Evolutionary conservation across 2,113 vertebrate species (phyloP).

Genomic region (Nycticorax nycticorax): DNA sequence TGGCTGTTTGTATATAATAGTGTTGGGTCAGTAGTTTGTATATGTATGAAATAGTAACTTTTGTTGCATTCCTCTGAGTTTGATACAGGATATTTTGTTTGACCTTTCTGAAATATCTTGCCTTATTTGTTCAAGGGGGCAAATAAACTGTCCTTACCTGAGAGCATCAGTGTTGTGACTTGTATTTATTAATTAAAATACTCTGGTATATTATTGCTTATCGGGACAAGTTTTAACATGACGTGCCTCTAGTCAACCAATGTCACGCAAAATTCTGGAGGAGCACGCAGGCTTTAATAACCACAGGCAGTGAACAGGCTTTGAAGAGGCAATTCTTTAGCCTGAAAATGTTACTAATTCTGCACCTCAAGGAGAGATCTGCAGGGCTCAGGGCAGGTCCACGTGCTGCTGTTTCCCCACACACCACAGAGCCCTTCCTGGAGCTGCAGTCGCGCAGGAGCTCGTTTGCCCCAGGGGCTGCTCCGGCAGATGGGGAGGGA

Average conservation of each 20-base stretch:
- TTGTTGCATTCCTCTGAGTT: conserved; percentile 48
- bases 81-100: conserved; percentile 61
- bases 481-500: background rate
- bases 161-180: background rate
- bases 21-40: conserved; percentile 70
- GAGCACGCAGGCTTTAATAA: background rate
- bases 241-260: background rate
- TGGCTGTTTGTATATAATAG: conserved; percentile 75
- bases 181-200: background rate
- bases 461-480: background rate
- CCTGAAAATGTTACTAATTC: background rate
- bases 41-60: conserved; percentile 68
- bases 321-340: background rate
- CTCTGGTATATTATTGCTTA: background rate
- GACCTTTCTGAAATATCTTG: conserved; percentile 28
- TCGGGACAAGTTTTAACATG: background rate
- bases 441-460: background rate
- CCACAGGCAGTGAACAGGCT: background rate
- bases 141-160: conserved; percentile 72
- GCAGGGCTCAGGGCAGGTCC: background rate
- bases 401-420: fast-evolving
- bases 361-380: background rate
- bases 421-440: background rate
- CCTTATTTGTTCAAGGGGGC: conserved; percentile 65
- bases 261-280: background rate